phyloP scores from a whole-genome alignment of 2,888 invertebrate species.

The Drepana falcataria region DNA sequence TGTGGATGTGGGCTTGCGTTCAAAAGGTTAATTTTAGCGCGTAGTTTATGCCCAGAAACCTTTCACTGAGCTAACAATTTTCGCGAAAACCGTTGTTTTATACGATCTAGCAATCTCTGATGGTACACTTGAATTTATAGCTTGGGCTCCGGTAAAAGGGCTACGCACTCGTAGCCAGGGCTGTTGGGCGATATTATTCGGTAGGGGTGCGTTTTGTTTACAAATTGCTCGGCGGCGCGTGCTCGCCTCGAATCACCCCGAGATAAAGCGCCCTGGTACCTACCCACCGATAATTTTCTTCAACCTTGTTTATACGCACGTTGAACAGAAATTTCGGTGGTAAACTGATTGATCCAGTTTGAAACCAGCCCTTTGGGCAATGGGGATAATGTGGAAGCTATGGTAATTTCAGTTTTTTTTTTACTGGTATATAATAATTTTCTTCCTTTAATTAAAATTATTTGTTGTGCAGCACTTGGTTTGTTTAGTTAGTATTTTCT shows the following conservation, averaged over 20 bases:
- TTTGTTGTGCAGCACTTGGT: no score
- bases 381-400: neutral
- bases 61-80: constrained; percentile 27
- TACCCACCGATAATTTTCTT: constrained; percentile 59
- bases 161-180: constrained; percentile 35
- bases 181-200: constrained; percentile 54
- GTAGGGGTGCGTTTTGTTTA: constrained; percentile 70
- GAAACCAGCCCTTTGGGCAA: constrained; percentile 22
- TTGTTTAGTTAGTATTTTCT: no score
- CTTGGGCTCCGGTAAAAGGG: constrained; percentile 48
- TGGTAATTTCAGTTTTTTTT: no score
- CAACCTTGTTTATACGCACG: constrained; percentile 54
- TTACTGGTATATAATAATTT: no score
- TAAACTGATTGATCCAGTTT: constrained; percentile 57
- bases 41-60: constrained; percentile 22
- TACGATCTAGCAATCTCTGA: constrained; percentile 44
- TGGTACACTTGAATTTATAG: constrained; percentile 60
- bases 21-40: constrained; percentile 9
- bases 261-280: constrained; percentile 53
- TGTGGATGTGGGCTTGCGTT: no score
- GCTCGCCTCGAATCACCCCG: constrained; percentile 36
- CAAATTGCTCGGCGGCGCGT: constrained; percentile 68
- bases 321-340: constrained; percentile 47
- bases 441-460: no score
- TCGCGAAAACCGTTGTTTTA: constrained; percentile 28